These are phyloP conservation scores for Drosophila cardini DNA, from an alignment of 1,140 invertebrate genomes.

Conservation along the genomic window DNA sequence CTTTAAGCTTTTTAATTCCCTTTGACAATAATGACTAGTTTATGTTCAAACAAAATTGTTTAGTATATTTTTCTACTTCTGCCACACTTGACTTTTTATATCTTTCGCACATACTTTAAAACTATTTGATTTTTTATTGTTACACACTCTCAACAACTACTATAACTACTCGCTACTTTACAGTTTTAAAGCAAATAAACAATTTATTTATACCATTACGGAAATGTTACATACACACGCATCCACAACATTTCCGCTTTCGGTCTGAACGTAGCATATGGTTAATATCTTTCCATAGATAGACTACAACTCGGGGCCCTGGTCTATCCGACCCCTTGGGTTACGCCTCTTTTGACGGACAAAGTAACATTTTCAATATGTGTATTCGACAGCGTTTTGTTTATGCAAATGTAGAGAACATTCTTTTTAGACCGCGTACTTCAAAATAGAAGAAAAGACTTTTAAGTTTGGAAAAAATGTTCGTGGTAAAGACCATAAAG, in stretches of 20 bases:
- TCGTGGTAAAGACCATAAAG: too few relatives aligned
- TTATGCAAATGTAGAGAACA: conserved; percentile 68
- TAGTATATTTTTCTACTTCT: background rate
- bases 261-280: conserved; percentile 53
- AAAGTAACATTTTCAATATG: conserved; percentile 35
- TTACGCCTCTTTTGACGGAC: conserved; percentile 6
- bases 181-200: conserved; percentile 55
- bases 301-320: conserved; percentile 14
- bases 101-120: conserved; percentile 10
- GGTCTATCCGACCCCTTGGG: conserved; percentile 10
- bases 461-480: too few relatives aligned
- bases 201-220: conserved; percentile 53
- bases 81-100: background rate
- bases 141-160: background rate
- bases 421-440: background rate
- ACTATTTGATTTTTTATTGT: background rate
- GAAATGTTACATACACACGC: conserved; percentile 47
- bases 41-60: background rate
- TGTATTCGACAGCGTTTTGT: conserved; percentile 60
- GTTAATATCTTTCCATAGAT: conserved; percentile 55
- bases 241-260: conserved; percentile 60
- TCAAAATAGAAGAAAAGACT: too few relatives aligned
- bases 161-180: conserved; percentile 7
- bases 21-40: too few relatives aligned
- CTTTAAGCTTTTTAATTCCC: too few relatives aligned